Evolutionary conservation across 2,113 vertebrate genomes (phyloP), one percentile per base, ranked within the genome.

Genomic region (Chaetodon auriga): DNA sequence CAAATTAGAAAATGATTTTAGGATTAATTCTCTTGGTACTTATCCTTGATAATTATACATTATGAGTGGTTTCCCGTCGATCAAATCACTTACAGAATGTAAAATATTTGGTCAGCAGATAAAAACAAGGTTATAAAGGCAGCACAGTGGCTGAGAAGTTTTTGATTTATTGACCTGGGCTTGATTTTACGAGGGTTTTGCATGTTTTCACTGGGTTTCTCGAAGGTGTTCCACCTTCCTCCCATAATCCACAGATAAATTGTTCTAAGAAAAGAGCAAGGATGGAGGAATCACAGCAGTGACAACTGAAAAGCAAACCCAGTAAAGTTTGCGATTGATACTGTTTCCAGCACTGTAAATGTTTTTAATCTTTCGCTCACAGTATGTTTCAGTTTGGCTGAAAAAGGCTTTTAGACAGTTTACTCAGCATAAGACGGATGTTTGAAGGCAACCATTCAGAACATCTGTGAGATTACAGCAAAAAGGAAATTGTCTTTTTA

Each of bases 71-170:
- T 62, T 68, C 25, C 49, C 15, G 2, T 58, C 36, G 51, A 61
- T 78, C 54, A 43, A 48, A 66, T 49, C 1, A 53, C 18, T 75
- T 75, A 9, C 36, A 41, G 53, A n/a, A 38, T 30, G 41, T 60
- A 45, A 79, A 83, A 55, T 69, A 75, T 35, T 41, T 36, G 75
- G 30, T 30, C 18, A 15, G 19, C 43, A 57, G 54, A 82, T 78
- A 49, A 79, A 61, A 25, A 8, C 60, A 61, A 75, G 23, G 61
- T 35, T 61, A 58, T 66, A 35, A 71, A 66, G 35, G 51, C 35
- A 36, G 51, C n/a, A 36, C 5, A 36, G 46, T 25, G 36, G 9
- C 62, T 73, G 35, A 61, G 54, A 16, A 12, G 36, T 77, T 45
- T 77, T 45, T 58, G 58, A 66, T 66, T 41, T 62, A 61, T 61